phyloP scores from a whole-genome alignment of 2,797 vertebrate genomes.

The Vireo griseus region DNA sequence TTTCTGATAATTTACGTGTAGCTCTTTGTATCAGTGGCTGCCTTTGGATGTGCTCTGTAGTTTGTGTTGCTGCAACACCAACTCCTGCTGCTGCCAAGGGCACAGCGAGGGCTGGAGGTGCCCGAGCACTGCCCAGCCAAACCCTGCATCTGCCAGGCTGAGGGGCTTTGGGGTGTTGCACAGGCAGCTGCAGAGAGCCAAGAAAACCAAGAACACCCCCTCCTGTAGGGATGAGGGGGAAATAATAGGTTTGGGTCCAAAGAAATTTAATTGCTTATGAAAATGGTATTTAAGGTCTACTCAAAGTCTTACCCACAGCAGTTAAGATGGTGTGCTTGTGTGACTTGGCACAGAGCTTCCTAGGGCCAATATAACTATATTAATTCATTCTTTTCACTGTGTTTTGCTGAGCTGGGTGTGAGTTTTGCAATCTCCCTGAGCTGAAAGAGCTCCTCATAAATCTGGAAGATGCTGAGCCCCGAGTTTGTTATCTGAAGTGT shows the following conservation, averaged over 20 bases:
- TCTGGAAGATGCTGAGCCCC: background rate
- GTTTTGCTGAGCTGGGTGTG: background rate
- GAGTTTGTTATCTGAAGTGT: background rate
- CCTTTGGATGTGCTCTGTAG: background rate
- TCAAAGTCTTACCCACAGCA: background rate
- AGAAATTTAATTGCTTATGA: background rate
- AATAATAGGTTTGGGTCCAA: background rate
- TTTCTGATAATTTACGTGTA: accelerated
- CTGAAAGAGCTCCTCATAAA: background rate
- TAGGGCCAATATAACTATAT: background rate
- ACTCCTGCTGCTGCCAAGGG: background rate
- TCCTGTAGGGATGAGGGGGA: accelerated
- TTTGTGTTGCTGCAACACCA: background rate
- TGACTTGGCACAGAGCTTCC: background rate
- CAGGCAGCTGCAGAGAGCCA: background rate
- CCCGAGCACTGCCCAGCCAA: accelerated
- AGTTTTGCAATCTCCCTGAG: background rate
- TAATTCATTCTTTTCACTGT: background rate
- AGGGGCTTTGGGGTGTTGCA: too few species aligned
- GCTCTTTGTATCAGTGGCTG: background rate
- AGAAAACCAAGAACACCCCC: background rate
- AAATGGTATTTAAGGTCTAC: accelerated
- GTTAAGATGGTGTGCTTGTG: accelerated
- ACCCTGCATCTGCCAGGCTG: accelerated
- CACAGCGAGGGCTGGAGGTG: background rate